A percentile compares a stretch with the other conserved stretches of the same genome.
These are phyloP conservation scores for Tenthredo livida DNA, from an alignment of 2,888 invertebrate species.

Conservation along the genomic window DNA sequence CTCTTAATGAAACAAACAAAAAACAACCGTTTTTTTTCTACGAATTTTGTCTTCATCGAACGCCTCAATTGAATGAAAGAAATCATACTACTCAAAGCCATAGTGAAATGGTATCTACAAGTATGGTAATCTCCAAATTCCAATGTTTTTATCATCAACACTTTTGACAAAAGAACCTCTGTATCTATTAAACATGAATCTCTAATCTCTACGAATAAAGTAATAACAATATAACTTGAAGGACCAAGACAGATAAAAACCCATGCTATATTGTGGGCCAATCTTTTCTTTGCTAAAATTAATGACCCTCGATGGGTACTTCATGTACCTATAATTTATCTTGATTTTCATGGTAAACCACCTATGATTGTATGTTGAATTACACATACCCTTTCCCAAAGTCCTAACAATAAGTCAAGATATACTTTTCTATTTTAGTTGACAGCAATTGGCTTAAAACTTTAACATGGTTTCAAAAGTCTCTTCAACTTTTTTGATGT, in stretches of 20 bases:
- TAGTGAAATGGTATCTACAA: neutral
- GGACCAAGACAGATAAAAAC: no score
- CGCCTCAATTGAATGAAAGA: neutral
- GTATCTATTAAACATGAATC: neutral
- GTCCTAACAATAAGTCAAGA: neutral
- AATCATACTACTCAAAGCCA: neutral
- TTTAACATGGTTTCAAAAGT: neutral
- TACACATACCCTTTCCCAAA: neutral
- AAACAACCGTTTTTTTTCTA: neutral
- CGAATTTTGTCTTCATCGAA: no score
- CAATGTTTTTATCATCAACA: neutral
- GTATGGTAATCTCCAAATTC: neutral
- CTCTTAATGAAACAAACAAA: neutral
- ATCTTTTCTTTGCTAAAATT: no score
- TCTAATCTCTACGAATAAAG: neutral
- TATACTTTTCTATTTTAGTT: neutral
- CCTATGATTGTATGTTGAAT: neutral
- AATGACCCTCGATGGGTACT: no score
- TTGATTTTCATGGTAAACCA: neutral
- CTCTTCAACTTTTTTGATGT: no score
- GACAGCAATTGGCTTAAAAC: neutral
- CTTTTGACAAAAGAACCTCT: neutral
- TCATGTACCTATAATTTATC: neutral
- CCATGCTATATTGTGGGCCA: no score
- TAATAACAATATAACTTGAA: no score